Evolutionary conservation across 2,113 vertebrate genomes (phyloP).

Genomic region (Phycodurus eques): DNA sequence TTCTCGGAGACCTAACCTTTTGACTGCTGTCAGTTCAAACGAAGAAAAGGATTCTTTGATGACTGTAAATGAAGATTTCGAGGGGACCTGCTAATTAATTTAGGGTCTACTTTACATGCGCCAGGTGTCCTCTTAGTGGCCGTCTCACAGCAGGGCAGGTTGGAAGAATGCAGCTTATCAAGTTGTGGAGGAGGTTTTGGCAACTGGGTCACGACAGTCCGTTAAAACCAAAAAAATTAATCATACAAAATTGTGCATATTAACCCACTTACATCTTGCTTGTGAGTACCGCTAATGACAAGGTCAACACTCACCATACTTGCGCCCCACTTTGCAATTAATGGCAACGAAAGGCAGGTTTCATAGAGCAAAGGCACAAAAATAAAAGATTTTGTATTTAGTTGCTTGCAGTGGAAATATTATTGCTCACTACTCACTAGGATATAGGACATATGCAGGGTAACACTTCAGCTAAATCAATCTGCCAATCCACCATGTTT

Average conservation of each 20-base stretch:
- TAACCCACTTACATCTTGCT: conserved; percentile 41
- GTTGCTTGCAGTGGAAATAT: background rate
- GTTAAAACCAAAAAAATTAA: conserved; percentile 1
- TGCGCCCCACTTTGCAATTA: conserved; percentile 21
- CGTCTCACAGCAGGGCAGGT: no score
- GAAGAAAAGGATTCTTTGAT: no score
- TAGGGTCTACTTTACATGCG: no score
- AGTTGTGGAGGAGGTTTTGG: no score
- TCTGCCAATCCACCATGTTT: conserved; percentile 15
- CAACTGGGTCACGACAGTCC: no score
- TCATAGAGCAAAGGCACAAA: conserved; percentile 27
- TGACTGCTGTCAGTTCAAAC: no score
- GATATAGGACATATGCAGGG: conserved; percentile 6
- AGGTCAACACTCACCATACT: conserved; percentile 17
- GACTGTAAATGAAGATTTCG: no score
- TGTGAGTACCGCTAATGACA: conserved; percentile 27
- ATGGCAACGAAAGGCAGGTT: conserved; percentile 1
- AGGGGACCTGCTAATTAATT: no score
- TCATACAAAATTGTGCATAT: conserved; percentile 18
- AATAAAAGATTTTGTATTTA: conserved; percentile 4
- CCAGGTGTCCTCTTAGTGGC: no score
- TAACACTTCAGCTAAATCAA: conserved; percentile 12
- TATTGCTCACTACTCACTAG: background rate
- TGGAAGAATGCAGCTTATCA: no score
- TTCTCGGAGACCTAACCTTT: no score